Evolutionary conservation across 1,140 invertebrate species (phyloP), one percentile per base, ranked within the genome.

Genomic region (Sinonovacula constricta): DNA sequence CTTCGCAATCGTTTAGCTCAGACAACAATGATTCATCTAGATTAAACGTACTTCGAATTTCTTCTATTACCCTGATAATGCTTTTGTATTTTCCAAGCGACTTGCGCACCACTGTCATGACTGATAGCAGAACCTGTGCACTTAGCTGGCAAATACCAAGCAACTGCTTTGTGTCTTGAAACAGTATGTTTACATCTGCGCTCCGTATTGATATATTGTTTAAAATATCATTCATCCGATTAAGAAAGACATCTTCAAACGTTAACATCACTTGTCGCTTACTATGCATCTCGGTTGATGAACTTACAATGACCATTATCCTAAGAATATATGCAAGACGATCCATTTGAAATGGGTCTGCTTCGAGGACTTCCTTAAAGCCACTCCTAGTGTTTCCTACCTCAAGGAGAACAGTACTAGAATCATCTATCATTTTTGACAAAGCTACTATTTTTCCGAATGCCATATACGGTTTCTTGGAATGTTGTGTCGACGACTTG

Each of bases 291-390:
- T 70, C 30, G 10, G 28, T 18, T 22, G 76, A 79, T 22, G 7
- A 33, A 26, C n/a, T 33, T 30, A 70, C 65, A 49, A 67, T 74
- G 0, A 28, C 54, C n/a, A 80, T 28, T 36, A 80, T 62, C 15
- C 26, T 15, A 10, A 80, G 12, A 28, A 80, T 30, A 51, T 60
- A 22, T 31, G 18, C 24, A 49, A 74, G 51, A 56, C 31, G 63
- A 39, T 75, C 53, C n/a, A n/a, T n/a, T 54, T 39, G 36, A 24
- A 60, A 30, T 3, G 18, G n/a, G 0, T 60, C 14, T 36, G 36
- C 63, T 2, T 63, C 34, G 1, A 80, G 31, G 45, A 80, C 26
- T 15, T 57, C 36, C 5, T 22, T 22, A 60, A 76, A 71, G 36
- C 67, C 72, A n/a, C 49, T 71, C 57, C 51, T 71, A 15, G 33